Evolutionary conservation across 1,140 invertebrate genomes (phyloP).

Genomic region (Akabosia matsudoensis): DNA sequence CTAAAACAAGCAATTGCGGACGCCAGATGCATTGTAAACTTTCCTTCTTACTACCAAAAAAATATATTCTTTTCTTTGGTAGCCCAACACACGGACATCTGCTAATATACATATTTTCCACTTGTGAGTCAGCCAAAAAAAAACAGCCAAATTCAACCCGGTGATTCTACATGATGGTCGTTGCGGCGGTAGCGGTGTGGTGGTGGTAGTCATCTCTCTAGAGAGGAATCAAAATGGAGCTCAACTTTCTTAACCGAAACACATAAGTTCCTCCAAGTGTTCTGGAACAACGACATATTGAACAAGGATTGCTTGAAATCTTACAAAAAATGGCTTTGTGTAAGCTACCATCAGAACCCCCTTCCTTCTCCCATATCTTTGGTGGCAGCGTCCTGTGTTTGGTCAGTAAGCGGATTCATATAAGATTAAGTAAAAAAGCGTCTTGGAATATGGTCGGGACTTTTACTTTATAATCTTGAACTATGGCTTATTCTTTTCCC

Average conservation of each 20-base stretch:
- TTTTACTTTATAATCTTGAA: neutral
- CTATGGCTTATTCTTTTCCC: neutral
- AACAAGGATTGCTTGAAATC: too few relatives aligned
- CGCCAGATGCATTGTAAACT: constrained; percentile 20
- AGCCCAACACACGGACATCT: too few relatives aligned
- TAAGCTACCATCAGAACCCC: neutral
- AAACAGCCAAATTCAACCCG: too few relatives aligned
- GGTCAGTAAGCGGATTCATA: neutral
- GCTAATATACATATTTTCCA: too few relatives aligned
- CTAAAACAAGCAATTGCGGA: neutral
- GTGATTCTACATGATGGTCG: too few relatives aligned
- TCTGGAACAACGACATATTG: neutral
- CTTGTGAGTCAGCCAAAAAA: too few relatives aligned
- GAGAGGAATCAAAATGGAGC: constrained; percentile 16
- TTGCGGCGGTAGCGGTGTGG: too few relatives aligned
- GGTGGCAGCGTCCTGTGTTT: neutral
- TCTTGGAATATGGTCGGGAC: neutral
- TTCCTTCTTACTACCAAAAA: too few relatives aligned
- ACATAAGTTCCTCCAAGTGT: too few relatives aligned
- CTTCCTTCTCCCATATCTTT: neutral
- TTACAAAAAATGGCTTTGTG: too few relatives aligned
- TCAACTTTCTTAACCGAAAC: neutral
- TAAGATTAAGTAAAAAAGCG: neutral
- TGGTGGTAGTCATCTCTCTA: neutral
- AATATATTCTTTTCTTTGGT: too few relatives aligned